Evolutionary conservation across 2,888 invertebrate genomes (phyloP), one percentile per base, ranked within the genome.

Genomic region (Icerya purchasi): DNA sequence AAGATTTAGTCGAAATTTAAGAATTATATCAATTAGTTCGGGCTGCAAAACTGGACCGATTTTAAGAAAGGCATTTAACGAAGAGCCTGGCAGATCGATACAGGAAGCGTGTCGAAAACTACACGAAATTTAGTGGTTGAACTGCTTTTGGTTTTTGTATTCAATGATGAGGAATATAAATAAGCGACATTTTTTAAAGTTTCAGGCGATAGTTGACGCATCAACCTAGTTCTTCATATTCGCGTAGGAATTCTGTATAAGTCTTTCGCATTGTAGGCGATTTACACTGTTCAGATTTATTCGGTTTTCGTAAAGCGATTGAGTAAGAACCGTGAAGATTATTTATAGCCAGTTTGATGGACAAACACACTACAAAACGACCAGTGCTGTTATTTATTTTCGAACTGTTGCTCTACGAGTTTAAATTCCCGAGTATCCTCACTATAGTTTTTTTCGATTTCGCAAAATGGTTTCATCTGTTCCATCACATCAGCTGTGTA

Each of bases 261-360:
- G n/a, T n/a, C n/a, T n/a, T n/a, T n/a, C n/a, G n/a, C n/a, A n/a
- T n/a, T n/a, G n/a, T n/a, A n/a, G n/a, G n/a, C n/a, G n/a, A n/a
- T n/a, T n/a, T n/a, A n/a, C n/a, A n/a, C n/a, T n/a, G n/a, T n/a
- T 25, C 10, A 56, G 53, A 22, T 60, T 36, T 36, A 36, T 36
- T 8, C 36, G 14, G 36, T 36, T 5, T 36, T 36, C 14, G 36
- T 36, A 36, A 36, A 5, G 14, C 36, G 36, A 36, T 36, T 36
- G 36, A 36, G 36, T 36, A 14, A 36, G 14, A 36, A 14, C 36
- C 36, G 36, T 36, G 36, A 8, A 14, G 36, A 14, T 36, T 36
- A 36, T 36, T 36, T 14, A 36, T 36, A 36, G 5, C 36, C 36
- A 14, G 14, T 36, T 36, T 36, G 8, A 36, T 36, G 5, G 36